Percentiles rank a stretch among this genome's conserved stretches.
phyloP scores from a whole-genome alignment of 2,797 vertebrate species.

The Pseudotriccus pelzelni region DNA sequence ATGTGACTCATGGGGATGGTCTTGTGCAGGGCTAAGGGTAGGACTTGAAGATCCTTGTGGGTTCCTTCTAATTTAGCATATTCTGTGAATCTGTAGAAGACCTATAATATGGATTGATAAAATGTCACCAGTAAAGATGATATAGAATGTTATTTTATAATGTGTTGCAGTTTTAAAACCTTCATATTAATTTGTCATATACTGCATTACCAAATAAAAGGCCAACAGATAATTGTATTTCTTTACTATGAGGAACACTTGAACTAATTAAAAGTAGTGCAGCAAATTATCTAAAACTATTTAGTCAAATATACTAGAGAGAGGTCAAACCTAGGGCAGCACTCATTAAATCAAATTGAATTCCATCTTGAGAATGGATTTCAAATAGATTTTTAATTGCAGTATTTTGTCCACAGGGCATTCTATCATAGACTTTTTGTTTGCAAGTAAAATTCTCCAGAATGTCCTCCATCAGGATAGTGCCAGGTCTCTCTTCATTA shows the following conservation, averaged over 20 bases:
- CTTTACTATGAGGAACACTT: not conserved
- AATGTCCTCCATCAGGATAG: not conserved
- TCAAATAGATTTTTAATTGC: conserved; percentile 55
- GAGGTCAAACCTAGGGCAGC: conserved; percentile 28
- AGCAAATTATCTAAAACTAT: conserved; percentile 52
- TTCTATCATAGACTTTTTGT: not conserved
- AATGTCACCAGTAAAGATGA: not conserved
- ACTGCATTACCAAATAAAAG: conserved; percentile 30
- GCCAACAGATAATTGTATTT: conserved; percentile 19
- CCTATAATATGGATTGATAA: not conserved
- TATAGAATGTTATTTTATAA: not conserved
- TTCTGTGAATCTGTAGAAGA: not conserved
- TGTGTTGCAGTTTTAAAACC: not conserved
- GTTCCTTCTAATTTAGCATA: not conserved
- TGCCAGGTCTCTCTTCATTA: not conserved
- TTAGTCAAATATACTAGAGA: conserved; percentile 31
- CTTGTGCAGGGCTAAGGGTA: not conserved
- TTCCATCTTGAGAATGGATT: conserved; percentile 27
- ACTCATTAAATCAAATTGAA: conserved; percentile 49
- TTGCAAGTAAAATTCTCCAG: not conserved
- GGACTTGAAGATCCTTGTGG: not conserved
- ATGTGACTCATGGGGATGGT: not conserved
- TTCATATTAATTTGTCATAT: not conserved
- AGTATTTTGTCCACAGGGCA: not conserved
- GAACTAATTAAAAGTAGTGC: conserved; percentile 43